Conservation (phyloP, 2,888 invertebrate genomes). For the Melieria picta region DNA sequence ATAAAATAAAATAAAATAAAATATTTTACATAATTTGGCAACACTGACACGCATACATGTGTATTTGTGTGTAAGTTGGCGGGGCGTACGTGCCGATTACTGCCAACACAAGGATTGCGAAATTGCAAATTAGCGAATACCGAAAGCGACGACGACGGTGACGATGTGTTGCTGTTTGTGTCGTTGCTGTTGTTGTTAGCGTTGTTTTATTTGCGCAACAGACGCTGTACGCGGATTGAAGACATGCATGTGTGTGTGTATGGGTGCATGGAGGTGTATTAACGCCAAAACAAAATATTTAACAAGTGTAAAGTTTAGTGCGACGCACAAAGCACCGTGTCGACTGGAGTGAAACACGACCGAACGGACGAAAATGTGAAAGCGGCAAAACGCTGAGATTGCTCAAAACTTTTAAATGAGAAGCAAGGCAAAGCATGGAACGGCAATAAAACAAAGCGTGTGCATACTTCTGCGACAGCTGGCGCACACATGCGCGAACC, state of each 20-base stretch:
- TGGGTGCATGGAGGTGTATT: neutral
- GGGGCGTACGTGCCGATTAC: slow-evolving; percentile 28
- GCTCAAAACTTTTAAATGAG: too few relatives aligned
- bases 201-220: neutral
- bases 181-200: neutral
- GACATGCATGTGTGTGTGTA: neutral
- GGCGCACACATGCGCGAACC: too few relatives aligned
- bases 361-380: too few relatives aligned
- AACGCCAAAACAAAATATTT: slow-evolving; percentile 5
- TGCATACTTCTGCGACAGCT: too few relatives aligned
- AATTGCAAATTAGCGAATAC: slow-evolving; percentile 25
- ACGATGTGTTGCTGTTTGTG: neutral
- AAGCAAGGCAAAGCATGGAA: too few relatives aligned
- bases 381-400: too few relatives aligned
- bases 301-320: slow-evolving; percentile 8
- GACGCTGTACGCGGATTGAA: neutral
- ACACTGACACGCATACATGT: too few relatives aligned
- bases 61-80: neutral
- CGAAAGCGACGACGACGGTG: neutral
- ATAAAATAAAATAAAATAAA: too few relatives aligned
- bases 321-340: too few relatives aligned
- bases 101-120: slow-evolving; percentile 20
- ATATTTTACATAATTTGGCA: too few relatives aligned
- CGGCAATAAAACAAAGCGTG: too few relatives aligned
- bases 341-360: too few relatives aligned